Evolutionary conservation across 1,140 invertebrate genomes (phyloP).

Genomic region (Tribolium madens): DNA sequence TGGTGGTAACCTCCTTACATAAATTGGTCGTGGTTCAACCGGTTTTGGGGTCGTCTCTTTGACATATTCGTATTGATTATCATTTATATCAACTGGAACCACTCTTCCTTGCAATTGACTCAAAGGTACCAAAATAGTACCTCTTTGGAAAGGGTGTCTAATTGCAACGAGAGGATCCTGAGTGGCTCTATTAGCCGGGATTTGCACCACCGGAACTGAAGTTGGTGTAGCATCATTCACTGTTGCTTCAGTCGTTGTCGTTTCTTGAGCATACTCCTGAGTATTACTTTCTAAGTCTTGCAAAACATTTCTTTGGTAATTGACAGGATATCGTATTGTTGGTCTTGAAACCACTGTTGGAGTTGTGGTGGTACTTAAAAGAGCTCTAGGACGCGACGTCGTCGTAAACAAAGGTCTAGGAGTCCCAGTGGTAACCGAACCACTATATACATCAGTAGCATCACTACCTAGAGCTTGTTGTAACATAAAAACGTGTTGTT

Average conservation of each 20-base stretch:
- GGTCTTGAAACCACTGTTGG: conserved; percentile 61
- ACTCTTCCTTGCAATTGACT: conserved; percentile 66
- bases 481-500: conserved; percentile 65
- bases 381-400: conserved; percentile 66
- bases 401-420: conserved; percentile 76
- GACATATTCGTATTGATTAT: conserved; percentile 52
- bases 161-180: conserved; percentile 65
- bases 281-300: conserved; percentile 52
- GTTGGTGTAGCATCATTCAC: conserved; percentile 53
- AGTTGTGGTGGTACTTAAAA: conserved; percentile 56
- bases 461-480: conserved; percentile 71
- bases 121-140: conserved; percentile 64
- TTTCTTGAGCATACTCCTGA: conserved; percentile 55
- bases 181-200: conserved; percentile 55
- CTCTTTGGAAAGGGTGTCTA: conserved; percentile 67
- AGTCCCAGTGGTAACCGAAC: conserved; percentile 70
- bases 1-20: conserved; percentile 47
- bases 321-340: conserved; percentile 58
- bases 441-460: conserved; percentile 75
- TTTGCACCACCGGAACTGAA: conserved; percentile 60
- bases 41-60: conserved; percentile 21
- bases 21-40: conserved; percentile 47
- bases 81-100: conserved; percentile 51
- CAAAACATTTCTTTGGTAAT: conserved; percentile 55
- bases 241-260: conserved; percentile 54